A percentile compares a stretch with the other conserved stretches of the same genome.
These are phyloP conservation scores for Equus przewalskii DNA, from an alignment of 2,113 vertebrate species.

Conservation along the genomic window DNA sequence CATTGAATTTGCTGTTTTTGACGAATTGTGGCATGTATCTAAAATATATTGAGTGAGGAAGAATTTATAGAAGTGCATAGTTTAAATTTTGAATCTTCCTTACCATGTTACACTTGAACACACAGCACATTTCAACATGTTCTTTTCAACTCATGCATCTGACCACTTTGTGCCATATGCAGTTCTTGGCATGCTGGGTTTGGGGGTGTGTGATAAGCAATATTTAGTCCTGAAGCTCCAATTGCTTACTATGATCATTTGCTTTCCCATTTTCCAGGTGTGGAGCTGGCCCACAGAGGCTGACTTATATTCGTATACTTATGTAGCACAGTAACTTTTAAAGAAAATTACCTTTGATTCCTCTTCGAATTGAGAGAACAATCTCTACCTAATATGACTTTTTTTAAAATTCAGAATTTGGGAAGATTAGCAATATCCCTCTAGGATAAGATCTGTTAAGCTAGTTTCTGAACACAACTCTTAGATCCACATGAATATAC, in stretches of 20 bases:
- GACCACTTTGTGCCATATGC: not conserved
- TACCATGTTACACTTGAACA: not conserved
- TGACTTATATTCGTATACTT: not conserved
- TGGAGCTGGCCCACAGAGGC: not conserved
- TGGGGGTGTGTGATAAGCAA: not conserved
- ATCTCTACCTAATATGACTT: not conserved
- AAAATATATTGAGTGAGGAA: not conserved
- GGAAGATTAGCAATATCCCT: not conserved
- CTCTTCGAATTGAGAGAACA: not conserved
- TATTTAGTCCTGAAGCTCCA: not conserved
- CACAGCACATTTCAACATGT: not conserved
- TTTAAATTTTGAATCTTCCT: not conserved
- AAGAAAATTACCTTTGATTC: slow-evolving; percentile 24
- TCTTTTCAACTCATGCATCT: not conserved
- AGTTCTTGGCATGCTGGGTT: not conserved
- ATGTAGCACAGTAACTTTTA: not conserved
- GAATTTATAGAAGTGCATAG: not conserved
- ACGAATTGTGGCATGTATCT: not conserved
- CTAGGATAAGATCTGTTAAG: not conserved
- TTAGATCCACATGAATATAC: not conserved
- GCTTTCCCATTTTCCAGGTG: not conserved
- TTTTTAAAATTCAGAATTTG: not conserved
- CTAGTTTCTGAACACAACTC: not conserved
- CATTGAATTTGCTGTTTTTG: not conserved
- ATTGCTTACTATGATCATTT: not conserved